A percentile compares a stretch with the other conserved stretches of the same genome.
phyloP scores from a whole-genome alignment of 2,113 vertebrate genomes.

The Bolborhynchus lineola region DNA sequence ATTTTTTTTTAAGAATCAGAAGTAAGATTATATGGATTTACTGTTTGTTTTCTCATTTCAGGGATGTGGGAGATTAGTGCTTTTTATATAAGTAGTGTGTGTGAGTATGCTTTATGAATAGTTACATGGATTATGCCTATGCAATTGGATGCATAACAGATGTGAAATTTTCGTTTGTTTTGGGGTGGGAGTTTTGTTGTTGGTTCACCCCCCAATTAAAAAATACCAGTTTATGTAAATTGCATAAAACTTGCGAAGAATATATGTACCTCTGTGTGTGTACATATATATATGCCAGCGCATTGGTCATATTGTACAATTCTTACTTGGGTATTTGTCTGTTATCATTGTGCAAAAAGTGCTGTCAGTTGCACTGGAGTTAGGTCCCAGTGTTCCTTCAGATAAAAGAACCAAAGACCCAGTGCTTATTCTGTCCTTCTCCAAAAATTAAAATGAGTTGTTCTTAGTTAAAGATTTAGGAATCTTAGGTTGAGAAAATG shows the following conservation, averaged over 20 bases:
- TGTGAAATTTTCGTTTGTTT: not conserved
- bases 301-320: not conserved
- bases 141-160: not conserved
- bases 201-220: too few species aligned
- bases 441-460: not conserved
- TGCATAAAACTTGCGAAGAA: not conserved
- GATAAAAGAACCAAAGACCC: not conserved
- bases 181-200: not conserved
- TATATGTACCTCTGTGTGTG: not conserved
- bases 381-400: not conserved
- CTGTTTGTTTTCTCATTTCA: not conserved
- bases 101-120: not conserved
- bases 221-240: not conserved
- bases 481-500: not conserved
- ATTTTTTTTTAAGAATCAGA: not conserved
- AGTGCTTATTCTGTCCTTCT: not conserved
- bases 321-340: not conserved
- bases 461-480: not conserved
- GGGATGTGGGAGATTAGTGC: not conserved
- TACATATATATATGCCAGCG: not conserved
- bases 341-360: not conserved
- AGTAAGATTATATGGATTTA: not conserved
- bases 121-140: not conserved
- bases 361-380: not conserved
- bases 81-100: not conserved